Base-by-base conservation (phyloP, 2,888 invertebrate genomes). In the Dexiosoma caninum region DNA sequence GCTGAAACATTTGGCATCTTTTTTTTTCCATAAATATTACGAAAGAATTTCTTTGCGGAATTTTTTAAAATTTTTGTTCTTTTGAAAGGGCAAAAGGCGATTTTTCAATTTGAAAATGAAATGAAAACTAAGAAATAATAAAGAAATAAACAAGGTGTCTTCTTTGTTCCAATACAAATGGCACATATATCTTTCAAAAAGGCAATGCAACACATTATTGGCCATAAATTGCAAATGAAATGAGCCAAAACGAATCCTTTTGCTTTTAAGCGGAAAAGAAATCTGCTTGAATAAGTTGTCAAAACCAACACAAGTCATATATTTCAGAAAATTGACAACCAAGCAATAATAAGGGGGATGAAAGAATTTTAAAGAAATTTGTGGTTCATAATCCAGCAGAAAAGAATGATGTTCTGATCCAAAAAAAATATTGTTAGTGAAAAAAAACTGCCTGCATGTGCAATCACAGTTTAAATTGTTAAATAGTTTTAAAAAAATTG, bases 191-290 rank as follows among this genome's bases (percentile, higher is more conserved):
- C 19, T n/a, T 40, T 10, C 27, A 3, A 27, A 51, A 51, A 12
- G 5, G 19, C 19, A 37, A 40, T 30, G 10, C 9, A 51, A 69
- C 55, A 57, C 64, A 81, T 67, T 72, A 83, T 84, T 67, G 74
- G 84, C 81, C 86, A 87, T 88, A 88, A 87, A 88, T 87, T 86
- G 86, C 87, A 86, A 88, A 86, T 85, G 84, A 88, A 88, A 87
- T 88, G 87, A 87, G 86, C 85, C 88, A 88, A 85, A 86, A 77
- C 87, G 86, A 88, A 88, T 82, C 75, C 69, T 53, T 80, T 86
- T 57, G 35, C 35, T 14, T 21, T 30, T 67, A 1, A 32, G 5
- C 0, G 1, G 30, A 40, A 42, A 42, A 9, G n/a, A 23, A 67
- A 40, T 62, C 37, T 51, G 42, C 42, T 51, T 21, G 21, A 46